phyloP scores from a whole-genome alignment of 2,797 vertebrate genomes.

The Sphaeramia orbicularis region DNA sequence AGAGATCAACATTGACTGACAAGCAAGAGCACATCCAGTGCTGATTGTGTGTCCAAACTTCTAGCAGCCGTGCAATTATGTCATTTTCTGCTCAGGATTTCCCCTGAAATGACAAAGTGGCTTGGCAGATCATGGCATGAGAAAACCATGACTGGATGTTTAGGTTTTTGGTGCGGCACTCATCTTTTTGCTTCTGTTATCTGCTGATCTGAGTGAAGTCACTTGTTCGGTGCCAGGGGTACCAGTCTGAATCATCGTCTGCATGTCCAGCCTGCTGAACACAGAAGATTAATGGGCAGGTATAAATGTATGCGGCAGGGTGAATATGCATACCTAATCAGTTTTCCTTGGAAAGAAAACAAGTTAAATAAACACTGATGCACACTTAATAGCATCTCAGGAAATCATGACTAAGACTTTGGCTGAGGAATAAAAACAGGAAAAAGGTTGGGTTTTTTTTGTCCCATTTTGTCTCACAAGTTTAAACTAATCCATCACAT shows the following conservation, averaged over 20 bases:
- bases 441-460: constrained; percentile 19
- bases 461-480: background rate
- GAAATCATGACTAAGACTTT: constrained; percentile 56
- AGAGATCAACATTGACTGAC: constrained; percentile 55
- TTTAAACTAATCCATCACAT: constrained; percentile 7
- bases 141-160: constrained; percentile 43
- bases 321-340: constrained; percentile 17
- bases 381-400: constrained; percentile 26
- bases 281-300: constrained; percentile 9
- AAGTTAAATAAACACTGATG: constrained; percentile 35
- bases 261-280: background rate
- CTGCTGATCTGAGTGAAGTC: constrained; percentile 32
- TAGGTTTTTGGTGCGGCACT: constrained; percentile 31
- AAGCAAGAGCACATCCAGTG: constrained; percentile 40
- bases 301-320: constrained; percentile 20
- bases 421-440: constrained; percentile 14
- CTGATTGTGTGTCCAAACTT: constrained; percentile 56
- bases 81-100: constrained; percentile 73
- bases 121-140: constrained; percentile 52
- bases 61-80: constrained; percentile 69
- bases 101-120: constrained; percentile 64
- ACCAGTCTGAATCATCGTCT: background rate
- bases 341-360: constrained; percentile 31
- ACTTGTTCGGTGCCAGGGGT: background rate
- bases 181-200: constrained; percentile 27